A percentile compares a stretch with the other conserved stretches of the same genome.
Evolutionary conservation across 64 coral and sea anemone genomes (phyloP).

Genomic region (Orbicella faveolata): DNA sequence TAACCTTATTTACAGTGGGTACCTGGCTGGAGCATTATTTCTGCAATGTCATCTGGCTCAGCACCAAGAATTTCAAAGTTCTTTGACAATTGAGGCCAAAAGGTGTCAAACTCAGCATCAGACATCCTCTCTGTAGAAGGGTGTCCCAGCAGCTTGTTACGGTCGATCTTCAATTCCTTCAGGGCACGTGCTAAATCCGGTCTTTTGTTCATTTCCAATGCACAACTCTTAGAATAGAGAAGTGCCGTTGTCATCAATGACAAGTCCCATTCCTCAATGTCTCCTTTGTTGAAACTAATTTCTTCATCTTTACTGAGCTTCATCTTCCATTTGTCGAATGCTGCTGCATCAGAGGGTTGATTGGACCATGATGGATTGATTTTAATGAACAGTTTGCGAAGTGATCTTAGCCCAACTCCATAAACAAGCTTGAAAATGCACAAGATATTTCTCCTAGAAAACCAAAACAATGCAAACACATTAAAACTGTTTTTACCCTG

Average conservation of each 20-base stretch:
- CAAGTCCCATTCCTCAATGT: slow-evolving; percentile 79
- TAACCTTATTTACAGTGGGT: not conserved
- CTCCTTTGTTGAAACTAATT: slow-evolving; percentile 37
- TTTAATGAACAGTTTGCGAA: slow-evolving; percentile 63
- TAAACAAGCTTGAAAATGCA: slow-evolving; percentile 64
- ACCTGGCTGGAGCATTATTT: slow-evolving; percentile 11
- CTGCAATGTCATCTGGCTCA: slow-evolving; percentile 44
- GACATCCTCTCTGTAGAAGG: slow-evolving; percentile 54
- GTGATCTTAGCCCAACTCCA: slow-evolving; percentile 53
- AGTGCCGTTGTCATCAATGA: slow-evolving; percentile 74
- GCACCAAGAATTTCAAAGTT: slow-evolving; percentile 65
- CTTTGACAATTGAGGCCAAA: slow-evolving; percentile 43
- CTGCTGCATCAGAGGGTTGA: slow-evolving; percentile 62
- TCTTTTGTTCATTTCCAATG: slow-evolving; percentile 42
- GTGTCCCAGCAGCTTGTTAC: slow-evolving; percentile 75
- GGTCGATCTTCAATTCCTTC: slow-evolving; percentile 37
- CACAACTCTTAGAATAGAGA: slow-evolving; percentile 52
- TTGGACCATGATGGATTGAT: slow-evolving; percentile 70
- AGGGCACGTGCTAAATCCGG: slow-evolving; percentile 44
- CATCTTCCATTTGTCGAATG: slow-evolving; percentile 58
- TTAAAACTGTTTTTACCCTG: too few species aligned
- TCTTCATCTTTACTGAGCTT: slow-evolving; percentile 23
- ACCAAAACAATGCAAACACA: not conserved
- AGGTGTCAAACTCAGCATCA: slow-evolving; percentile 50
- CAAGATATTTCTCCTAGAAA: slow-evolving; percentile 63